phyloP scores from a whole-genome alignment of 2,888 invertebrate genomes.

The Automeris io region DNA sequence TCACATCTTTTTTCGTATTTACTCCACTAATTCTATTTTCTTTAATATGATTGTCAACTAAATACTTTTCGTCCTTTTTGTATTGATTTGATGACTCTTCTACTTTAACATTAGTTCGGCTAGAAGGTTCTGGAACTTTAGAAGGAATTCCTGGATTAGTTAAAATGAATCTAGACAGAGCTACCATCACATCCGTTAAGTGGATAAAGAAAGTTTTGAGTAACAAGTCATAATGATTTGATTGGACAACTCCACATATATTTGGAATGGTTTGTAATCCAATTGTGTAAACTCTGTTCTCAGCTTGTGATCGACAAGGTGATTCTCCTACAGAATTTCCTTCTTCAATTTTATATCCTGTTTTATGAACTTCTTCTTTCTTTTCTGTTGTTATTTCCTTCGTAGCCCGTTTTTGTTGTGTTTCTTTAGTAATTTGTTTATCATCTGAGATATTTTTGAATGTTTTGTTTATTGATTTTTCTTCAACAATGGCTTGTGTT shows the following conservation, averaged over 20 bases:
- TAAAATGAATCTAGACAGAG: slow-evolving; percentile 54
- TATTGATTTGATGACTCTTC: slow-evolving; percentile 8
- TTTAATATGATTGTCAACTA: slow-evolving; percentile 8
- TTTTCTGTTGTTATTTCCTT: slow-evolving; percentile 12
- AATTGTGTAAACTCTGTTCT: slow-evolving; percentile 46
- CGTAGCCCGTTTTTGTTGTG: slow-evolving; percentile 7
- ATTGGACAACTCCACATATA: slow-evolving; percentile 45
- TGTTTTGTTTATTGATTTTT: neutral
- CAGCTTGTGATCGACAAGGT: slow-evolving; percentile 23
- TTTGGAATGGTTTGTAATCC: slow-evolving; percentile 60
- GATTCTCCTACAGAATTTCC: slow-evolving; percentile 13
- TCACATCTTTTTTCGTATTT: slow-evolving; percentile 8
- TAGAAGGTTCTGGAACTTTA: neutral
- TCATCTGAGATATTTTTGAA: neutral
- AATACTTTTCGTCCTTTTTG: slow-evolving; percentile 5
- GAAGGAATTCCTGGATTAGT: slow-evolving; percentile 36
- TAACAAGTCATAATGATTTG: slow-evolving; percentile 49
- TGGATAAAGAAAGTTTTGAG: slow-evolving; percentile 65
- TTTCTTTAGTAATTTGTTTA: slow-evolving; percentile 1
- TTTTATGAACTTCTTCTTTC: slow-evolving; percentile 12
- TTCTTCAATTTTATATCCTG: slow-evolving; percentile 11
- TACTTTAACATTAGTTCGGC: slow-evolving; percentile 6
- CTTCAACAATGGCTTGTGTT: neutral
- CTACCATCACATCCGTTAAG: slow-evolving; percentile 67
- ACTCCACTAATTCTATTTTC: slow-evolving; percentile 16